These are phyloP conservation scores for Yponomeuta sedellus DNA, from an alignment of 2,888 invertebrate genomes.

Conservation along the genomic window DNA sequence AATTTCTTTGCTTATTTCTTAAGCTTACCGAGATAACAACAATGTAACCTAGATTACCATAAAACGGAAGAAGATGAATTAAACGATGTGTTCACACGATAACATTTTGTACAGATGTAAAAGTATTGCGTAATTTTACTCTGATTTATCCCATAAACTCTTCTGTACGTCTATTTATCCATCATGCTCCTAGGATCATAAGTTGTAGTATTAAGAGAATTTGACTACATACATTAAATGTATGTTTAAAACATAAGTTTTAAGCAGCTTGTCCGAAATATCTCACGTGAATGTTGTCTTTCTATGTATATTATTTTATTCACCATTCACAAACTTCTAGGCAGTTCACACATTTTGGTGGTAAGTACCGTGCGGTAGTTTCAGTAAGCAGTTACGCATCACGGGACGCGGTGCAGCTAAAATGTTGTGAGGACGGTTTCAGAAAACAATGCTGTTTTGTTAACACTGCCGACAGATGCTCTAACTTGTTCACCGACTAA, in stretches of 20 bases:
- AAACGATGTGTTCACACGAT: no score
- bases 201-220: neutral
- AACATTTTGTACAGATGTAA: no score
- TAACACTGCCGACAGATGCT: neutral
- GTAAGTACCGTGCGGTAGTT: neutral
- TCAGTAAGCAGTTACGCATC: neutral
- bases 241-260: neutral
- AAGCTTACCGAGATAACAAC: no score
- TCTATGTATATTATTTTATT: neutral
- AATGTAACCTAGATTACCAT: no score
- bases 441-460: neutral
- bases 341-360: neutral
- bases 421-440: neutral
- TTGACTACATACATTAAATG: neutral
- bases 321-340: neutral
- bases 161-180: no score
- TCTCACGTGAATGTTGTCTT: neutral
- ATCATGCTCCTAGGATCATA: no score
- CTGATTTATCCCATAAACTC: no score
- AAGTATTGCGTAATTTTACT: no score
- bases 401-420: neutral
- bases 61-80: no score
- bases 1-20: no score
- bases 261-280: neutral
- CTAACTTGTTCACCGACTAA: neutral